These are phyloP conservation scores for Geotria australis DNA, from an alignment of 2,797 vertebrate species.

Conservation along the genomic window DNA sequence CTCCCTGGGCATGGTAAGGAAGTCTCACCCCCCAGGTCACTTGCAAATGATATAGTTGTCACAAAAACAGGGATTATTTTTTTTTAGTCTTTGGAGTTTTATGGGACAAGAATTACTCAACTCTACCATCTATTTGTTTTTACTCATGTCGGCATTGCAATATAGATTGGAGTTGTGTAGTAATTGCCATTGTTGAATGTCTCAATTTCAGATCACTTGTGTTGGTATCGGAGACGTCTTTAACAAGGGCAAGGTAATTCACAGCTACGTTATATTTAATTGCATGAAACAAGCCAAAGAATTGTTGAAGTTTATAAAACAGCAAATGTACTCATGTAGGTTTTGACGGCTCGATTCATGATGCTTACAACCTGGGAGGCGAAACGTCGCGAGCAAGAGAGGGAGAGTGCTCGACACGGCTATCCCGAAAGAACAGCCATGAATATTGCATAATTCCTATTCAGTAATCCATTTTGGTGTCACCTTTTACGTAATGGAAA, in stretches of 20 bases:
- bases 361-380: no score
- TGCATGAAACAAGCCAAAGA: no score
- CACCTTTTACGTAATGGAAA: no score
- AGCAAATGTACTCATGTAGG: no score
- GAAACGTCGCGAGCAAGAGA: no score
- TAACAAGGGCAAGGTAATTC: slow-evolving; percentile 66
- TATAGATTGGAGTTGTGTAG: background rate
- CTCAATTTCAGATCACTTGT: slow-evolving; percentile 44
- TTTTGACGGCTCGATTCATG: no score
- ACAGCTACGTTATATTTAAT: background rate
- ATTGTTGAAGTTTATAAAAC: no score
- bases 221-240: slow-evolving; percentile 73
- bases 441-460: no score
- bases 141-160: background rate
- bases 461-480: no score
- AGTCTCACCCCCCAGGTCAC: background rate
- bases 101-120: background rate
- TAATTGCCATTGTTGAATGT: background rate
- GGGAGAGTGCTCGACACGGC: no score
- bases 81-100: background rate
- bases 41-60: background rate
- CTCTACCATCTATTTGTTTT: background rate
- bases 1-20: slow-evolving; percentile 68
- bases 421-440: no score
- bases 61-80: background rate